Base-by-base conservation (phyloP, 1,140 invertebrate species). In the Atopsyche davidsoni region DNA sequence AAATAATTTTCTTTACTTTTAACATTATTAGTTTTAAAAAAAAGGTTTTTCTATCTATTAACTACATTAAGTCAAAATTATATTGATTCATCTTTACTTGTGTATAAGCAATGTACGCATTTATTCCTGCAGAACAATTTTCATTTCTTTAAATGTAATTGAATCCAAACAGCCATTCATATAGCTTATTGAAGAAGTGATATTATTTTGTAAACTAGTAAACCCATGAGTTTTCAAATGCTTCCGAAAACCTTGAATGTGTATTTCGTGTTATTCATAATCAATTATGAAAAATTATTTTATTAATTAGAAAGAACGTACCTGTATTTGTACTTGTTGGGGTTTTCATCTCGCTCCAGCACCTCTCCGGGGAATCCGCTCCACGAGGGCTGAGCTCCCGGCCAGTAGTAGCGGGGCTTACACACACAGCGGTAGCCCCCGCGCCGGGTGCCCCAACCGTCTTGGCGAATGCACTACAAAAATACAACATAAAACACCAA, bases 391-490 rank as follows among this genome's bases (percentile, higher is more conserved):
- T 61, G 60, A 4, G 51, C 41, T 0, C 51, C 55, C 10, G 59
- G 61, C 54, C 55, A 57, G 47, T 63, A 72, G 55, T 59, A 67
- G 24, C 70, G 68, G 4, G 54, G 40, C 21, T 59, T 59, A 57
- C 70, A 72, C 11, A 58, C 41, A 46, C 70, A 72, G 41, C 59
- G 56, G 56, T 72, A 72, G 17, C 60, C 57, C 6, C 58, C 62
- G 28, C 59, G 57, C 36, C 54, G 36, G 11, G 62, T 58, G 3
- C 39, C 59, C n/a, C 50, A 53, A 19, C 55, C 59, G 16, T 55
- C 45, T 19, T 57, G 46, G 9, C 60, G 48, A 7, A 62, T 48
- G 40, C 67, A 69, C 67, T 69, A 59, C 2, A 39, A 23, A 47
- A 39, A 38, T 16, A 4, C n/a, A 32, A n/a, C n/a, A n/a, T n/a